These are phyloP conservation scores for Parapristionchus giblindavisi DNA, from an alignment of 2,888 invertebrate species.

Conservation along the genomic window DNA sequence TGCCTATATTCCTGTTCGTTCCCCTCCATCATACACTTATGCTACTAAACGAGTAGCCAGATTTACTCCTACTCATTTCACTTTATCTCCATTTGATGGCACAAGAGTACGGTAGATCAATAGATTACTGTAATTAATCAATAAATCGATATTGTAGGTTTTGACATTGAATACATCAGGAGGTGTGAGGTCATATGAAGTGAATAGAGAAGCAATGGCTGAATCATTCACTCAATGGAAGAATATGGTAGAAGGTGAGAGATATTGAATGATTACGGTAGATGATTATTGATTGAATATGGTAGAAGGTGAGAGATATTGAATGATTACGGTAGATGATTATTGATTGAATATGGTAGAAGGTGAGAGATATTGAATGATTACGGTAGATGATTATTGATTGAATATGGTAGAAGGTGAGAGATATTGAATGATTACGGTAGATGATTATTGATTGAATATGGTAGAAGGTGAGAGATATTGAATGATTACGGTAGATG, in stretches of 20 bases:
- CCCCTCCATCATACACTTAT: constrained; percentile 9
- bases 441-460: neutral
- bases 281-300: neutral
- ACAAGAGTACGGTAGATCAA: neutral
- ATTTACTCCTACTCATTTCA: constrained; percentile 5
- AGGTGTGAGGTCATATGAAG: constrained; percentile 75
- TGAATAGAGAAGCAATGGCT: constrained; percentile 63
- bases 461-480: neutral
- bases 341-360: no score
- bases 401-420: neutral
- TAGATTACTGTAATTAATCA: neutral
- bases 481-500: neutral
- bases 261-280: constrained; percentile 6
- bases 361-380: neutral
- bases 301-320: no score
- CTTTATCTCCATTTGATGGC: neutral
- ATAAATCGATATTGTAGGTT: constrained; percentile 59
- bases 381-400: neutral
- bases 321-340: no score
- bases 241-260: constrained; percentile 51
- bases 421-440: neutral
- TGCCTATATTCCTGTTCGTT: constrained; percentile 19
- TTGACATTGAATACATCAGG: constrained; percentile 76
- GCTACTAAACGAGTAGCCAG: neutral
- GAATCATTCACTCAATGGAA: constrained; percentile 59